Percentiles rank a stretch among this genome's conserved stretches.
phyloP scores from a whole-genome alignment of 2,797 vertebrate genomes.

The Peromyscus aztecus region DNA sequence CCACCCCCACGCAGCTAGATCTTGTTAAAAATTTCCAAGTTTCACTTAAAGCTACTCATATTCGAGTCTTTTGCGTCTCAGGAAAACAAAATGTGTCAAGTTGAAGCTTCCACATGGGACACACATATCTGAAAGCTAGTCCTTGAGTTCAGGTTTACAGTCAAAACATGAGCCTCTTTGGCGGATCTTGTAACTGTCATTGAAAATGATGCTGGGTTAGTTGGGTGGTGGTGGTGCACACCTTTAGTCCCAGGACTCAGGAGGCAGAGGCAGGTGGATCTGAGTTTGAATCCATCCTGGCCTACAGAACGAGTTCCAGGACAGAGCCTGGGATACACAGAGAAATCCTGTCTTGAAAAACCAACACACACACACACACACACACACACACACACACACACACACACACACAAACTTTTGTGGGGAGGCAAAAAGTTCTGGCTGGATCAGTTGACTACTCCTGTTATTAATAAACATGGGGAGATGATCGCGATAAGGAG shows the following conservation, averaged over 20 bases:
- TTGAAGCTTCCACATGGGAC: constrained; percentile 25
- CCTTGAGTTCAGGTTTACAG: not conserved
- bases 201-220: not conserved
- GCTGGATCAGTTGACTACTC: not conserved
- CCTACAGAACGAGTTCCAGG: not conserved
- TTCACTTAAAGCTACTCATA: constrained; percentile 30
- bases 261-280: not conserved
- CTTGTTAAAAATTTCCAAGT: not conserved
- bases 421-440: not conserved
- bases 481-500: not conserved
- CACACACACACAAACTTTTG: not conserved
- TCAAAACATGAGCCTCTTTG: not conserved
- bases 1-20: not conserved
- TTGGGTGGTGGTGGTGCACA: rapidly evolving
- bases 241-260: not conserved
- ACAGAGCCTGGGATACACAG: not conserved
- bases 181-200: constrained; percentile 22
- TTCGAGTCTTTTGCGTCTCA: not conserved
- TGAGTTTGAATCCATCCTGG: not conserved
- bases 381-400: too few relatives aligned
- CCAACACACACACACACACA: not conserved
- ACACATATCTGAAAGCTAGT: constrained; percentile 16
- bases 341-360: not conserved
- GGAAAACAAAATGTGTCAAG: not conserved
- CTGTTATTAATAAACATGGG: not conserved